phyloP scores from a whole-genome alignment of 2,888 invertebrate species.

The Stenodera caucasica region DNA sequence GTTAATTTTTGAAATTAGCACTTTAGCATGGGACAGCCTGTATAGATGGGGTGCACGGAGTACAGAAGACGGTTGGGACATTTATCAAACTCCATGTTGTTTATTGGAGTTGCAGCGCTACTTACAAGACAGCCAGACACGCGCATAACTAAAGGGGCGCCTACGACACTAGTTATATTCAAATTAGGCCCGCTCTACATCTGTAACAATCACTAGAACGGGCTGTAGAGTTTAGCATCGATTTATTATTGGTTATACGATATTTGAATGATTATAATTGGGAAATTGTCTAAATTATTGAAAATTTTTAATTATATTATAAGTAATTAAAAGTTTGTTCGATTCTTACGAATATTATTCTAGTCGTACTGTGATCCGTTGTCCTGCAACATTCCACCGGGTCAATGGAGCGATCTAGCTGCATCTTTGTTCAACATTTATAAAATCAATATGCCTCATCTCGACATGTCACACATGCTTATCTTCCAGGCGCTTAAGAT shows the following conservation, averaged over 20 bases:
- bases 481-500: conserved; percentile 46
- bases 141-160: conserved; percentile 50
- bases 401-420: conserved; percentile 43
- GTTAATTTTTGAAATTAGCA: no score
- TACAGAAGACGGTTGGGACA: conserved; percentile 36
- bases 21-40: no score
- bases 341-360: no score
- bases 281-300: no score
- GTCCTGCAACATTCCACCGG: conserved; percentile 47
- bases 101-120: conserved; percentile 46
- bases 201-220: conserved; percentile 42
- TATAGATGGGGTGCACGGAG: conserved; percentile 11
- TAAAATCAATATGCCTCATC: conserved; percentile 33
- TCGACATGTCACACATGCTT: conserved; percentile 45
- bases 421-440: conserved; percentile 36
- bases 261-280: neutral
- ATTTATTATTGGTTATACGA: neutral
- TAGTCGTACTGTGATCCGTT: conserved; percentile 39
- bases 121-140: conserved; percentile 48
- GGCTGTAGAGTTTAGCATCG: conserved; percentile 2
- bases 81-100: conserved; percentile 50
- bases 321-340: no score
- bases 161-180: conserved; percentile 51
- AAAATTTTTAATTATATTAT: no score
- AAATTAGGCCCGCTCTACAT: conserved; percentile 48